Evolutionary conservation across 2,888 invertebrate genomes (phyloP).

Genomic region (Harpalus rufipes): DNA sequence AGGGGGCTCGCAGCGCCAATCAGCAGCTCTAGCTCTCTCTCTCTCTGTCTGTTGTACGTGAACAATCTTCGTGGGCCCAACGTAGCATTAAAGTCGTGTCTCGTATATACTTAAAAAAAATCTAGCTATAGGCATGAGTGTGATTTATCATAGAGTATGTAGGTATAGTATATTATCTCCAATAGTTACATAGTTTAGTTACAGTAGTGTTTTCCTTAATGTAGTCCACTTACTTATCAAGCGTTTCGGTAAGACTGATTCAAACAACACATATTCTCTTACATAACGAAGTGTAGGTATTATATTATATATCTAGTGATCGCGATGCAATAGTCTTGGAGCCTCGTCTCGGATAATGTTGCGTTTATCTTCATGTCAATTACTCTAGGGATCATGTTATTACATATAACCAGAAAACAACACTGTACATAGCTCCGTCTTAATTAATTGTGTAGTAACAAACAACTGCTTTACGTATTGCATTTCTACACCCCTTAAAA

Average conservation of each 20-base stretch:
- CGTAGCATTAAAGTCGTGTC: slow-evolving; percentile 67
- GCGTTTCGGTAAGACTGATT: slow-evolving; percentile 77
- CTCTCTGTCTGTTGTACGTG: slow-evolving; percentile 67
- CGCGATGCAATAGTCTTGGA: slow-evolving; percentile 72
- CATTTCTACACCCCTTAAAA: slow-evolving; percentile 24
- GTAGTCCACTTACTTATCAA: slow-evolving; percentile 62
- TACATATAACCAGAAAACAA: slow-evolving; percentile 77
- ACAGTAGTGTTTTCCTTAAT: slow-evolving; percentile 17
- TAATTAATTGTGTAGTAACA: slow-evolving; percentile 48
- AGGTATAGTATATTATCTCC: neutral
- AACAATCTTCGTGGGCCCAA: slow-evolving; percentile 79
- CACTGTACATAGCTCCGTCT: slow-evolving; percentile 62
- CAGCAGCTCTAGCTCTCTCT: slow-evolving; percentile 8
- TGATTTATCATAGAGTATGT: slow-evolving; percentile 76
- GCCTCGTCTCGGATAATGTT: slow-evolving; percentile 74
- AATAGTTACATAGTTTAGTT: neutral
- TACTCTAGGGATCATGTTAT: slow-evolving; percentile 88
- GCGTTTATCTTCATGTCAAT: slow-evolving; percentile 88
- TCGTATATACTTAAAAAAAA: neutral
- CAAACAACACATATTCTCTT: slow-evolving; percentile 75
- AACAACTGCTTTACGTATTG: slow-evolving; percentile 40
- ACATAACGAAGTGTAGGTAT: slow-evolving; percentile 71
- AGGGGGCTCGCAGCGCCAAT: slow-evolving; percentile 26
- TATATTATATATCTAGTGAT: slow-evolving; percentile 72
- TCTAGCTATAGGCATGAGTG: slow-evolving; percentile 74